Evolutionary conservation across 2,113 vertebrate genomes (phyloP), one percentile per base, ranked within the genome.

Genomic region (Corydoras sp.): DNA sequence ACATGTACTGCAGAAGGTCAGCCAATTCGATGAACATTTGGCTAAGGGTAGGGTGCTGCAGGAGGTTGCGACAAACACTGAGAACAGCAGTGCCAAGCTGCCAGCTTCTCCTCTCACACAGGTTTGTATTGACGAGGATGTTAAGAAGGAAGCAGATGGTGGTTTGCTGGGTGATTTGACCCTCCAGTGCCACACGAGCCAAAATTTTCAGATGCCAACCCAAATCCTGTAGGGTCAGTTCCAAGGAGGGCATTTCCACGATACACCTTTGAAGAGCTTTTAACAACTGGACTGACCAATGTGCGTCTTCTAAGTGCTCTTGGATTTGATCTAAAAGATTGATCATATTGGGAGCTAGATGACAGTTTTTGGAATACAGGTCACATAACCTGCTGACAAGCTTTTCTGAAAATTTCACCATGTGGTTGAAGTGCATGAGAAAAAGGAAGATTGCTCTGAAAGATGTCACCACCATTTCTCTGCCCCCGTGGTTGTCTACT

Each of bases 371-470:
- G 2, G 74, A 79, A 74, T 94, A 95, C n/a, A 96, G 85, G 3
- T 61, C 43, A 9, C 90, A 82, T 62, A 96, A 80, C 10, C 82
- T 84, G 0, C 68, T 71, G 0, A 78, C 85, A 70, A 94, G 65
- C 61, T 82, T 62, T 1, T 64, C 58, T 0, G 87, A 76, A 31
- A 86, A 84, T 0, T 64, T 50, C 9, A 86, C 81, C 11, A 85
- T 80, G 3, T 84, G 75, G 9, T 83, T 74, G 73, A 95, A 92
- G 76, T 90, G 85, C 4, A 13, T 60, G 0, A 91, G 86, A 54
- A 92, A 93, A 62, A 94, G 85, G 77, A 90, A 93, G 3, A 87
- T 73, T 0, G 91, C 88, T 75, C 88, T 88, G 83, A 96, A 95
- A 74, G 91, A 91, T 0, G 92, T 90, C 9, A 88, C 86, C 0